Conservation (phyloP, 2,797 vertebrate genomes). For the Numenius phaeopus region DNA sequence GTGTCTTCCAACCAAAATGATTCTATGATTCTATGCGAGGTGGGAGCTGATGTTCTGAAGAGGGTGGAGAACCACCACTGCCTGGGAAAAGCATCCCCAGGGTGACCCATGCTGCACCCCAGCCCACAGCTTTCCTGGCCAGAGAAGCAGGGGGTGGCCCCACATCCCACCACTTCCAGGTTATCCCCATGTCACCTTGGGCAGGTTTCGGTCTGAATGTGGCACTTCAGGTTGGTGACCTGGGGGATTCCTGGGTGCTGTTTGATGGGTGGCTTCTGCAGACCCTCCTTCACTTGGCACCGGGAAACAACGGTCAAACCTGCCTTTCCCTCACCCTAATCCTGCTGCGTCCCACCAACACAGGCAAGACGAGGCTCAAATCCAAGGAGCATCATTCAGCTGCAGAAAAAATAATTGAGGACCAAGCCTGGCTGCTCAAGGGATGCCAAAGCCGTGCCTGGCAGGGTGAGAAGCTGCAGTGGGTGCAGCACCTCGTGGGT, state of each 20-base stretch:
- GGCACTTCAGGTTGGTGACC: rapidly evolving
- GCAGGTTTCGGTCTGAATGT: neutral
- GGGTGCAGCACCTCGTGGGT: neutral
- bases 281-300: rapidly evolving
- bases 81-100: neutral
- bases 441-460: rapidly evolving
- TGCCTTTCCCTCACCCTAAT: neutral
- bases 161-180: neutral
- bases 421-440: neutral
- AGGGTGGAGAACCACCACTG: neutral
- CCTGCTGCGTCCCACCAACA: neutral
- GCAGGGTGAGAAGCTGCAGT: neutral
- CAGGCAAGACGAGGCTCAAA: neutral
- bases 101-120: neutral
- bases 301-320: neutral
- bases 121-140: neutral
- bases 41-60: neutral
- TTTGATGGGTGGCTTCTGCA: neutral
- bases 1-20: neutral
- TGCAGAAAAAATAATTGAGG: neutral
- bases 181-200: neutral
- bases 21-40: rapidly evolving
- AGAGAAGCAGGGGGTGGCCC: neutral
- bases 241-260: neutral
- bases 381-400: neutral